Conservation (phyloP, 1,140 invertebrate species). For the Drosophila lacertosa region DNA sequence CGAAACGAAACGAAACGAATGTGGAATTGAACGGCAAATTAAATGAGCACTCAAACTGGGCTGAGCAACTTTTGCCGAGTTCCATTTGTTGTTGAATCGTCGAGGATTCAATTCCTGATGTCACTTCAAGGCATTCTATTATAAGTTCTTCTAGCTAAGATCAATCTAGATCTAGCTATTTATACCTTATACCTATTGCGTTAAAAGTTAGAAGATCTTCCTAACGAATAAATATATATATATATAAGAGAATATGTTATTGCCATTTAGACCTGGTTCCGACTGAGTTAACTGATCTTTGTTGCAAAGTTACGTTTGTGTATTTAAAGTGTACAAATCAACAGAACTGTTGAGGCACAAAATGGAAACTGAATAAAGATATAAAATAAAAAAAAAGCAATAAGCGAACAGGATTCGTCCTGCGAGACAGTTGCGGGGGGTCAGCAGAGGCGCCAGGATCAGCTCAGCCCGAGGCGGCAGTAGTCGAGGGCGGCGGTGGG, state of each 20-base stretch:
- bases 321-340: slow-evolving; percentile 5
- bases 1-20: slow-evolving; percentile 81
- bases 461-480: slow-evolving; percentile 44
- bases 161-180: no score
- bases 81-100: no score
- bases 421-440: not conserved
- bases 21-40: slow-evolving; percentile 77
- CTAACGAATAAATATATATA: no score
- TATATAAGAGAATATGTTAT: no score
- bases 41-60: slow-evolving; percentile 55
- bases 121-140: no score
- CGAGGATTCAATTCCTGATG: no score
- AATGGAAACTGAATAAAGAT: not conserved
- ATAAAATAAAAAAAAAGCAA: slow-evolving; percentile 13
- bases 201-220: no score
- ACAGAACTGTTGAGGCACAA: not conserved
- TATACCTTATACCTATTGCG: no score
- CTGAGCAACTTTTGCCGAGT: no score
- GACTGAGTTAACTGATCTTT: not conserved
- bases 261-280: no score
- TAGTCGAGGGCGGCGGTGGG: slow-evolving; percentile 45
- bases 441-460: not conserved
- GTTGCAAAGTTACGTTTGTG: slow-evolving; percentile 14
- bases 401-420: not conserved
- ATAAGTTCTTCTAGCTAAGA: no score